Base-by-base conservation (phyloP, 2,888 invertebrate genomes). In the Empis livida region DNA sequence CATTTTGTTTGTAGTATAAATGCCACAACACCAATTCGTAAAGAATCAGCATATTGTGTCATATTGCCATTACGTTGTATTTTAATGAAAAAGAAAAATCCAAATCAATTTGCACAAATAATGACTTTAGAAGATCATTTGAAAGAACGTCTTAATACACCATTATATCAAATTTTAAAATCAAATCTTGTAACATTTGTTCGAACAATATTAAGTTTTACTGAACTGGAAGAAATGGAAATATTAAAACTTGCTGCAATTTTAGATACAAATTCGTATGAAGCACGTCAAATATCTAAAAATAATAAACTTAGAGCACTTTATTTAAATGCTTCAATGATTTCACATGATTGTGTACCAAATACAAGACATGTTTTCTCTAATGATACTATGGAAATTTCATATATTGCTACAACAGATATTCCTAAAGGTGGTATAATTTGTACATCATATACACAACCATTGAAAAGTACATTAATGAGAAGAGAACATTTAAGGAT, bases 211-310 rank as follows among this genome's bases (percentile, higher is more conserved):
- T 65, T 82, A 35, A 62, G 74, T 16, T 56, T 79, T 46, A 55
- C 56, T 2, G 68, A 73, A 1, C 73, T 75, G 56, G 69, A 72
- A 46, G 79, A 79, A 54, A 68, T 72, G 53, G 77, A 76, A 9
- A 78, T 78, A 57, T 60, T 79, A 47, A 76, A 72, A 59, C 72
- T 74, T 47, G 76, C 81, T 13, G 83, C 80, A n/a, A 79, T 82
- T 57, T 72, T 81, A 54, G 84, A 84, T 57, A 82, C 82, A 2
- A 84, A 85, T 57, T 66, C 80, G 1, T 83, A 82, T 59, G 84
- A 84, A 56, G 73, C 84, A 2, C 71, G 80, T 20, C 73, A 75
- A 47, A 53, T 56, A 42, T 32, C 48, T 0, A 57, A 53, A 16
- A 56, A 67, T 5, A 70, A 71, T 31, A 76, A 75, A 55, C 67